These are phyloP conservation scores for Lateolabrax maculatus DNA, from an alignment of 2,797 vertebrate genomes.

Conservation along the genomic window DNA sequence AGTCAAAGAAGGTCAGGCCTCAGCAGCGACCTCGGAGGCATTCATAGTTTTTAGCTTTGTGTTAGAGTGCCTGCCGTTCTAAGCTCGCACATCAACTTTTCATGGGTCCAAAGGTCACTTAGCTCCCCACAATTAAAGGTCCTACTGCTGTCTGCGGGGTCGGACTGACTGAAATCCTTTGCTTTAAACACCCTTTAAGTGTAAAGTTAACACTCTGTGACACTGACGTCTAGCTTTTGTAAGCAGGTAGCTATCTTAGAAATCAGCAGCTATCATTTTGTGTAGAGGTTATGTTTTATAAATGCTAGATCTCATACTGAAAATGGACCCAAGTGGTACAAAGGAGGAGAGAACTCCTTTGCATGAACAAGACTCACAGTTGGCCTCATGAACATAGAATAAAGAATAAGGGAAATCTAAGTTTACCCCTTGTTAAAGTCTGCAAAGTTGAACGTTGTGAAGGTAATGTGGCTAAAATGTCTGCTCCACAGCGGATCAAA, in stretches of 20 bases:
- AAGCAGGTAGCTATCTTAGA: no score
- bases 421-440: neutral
- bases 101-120: neutral
- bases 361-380: neutral
- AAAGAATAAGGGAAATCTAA: neutral
- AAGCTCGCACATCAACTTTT: neutral
- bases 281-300: neutral
- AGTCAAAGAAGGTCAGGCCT: conserved; percentile 84
- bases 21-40: neutral
- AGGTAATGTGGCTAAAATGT: neutral
- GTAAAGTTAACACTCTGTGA: neutral
- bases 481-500: neutral
- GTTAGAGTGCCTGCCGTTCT: neutral
- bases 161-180: neutral
- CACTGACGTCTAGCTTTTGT: neutral
- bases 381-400: neutral
- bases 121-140: neutral
- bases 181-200: neutral
- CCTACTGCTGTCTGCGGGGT: neutral
- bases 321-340: neutral
- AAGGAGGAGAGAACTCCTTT: neutral
- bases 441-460: neutral
- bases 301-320: neutral
- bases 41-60: neutral
- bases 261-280: neutral